Base-by-base conservation (phyloP, 2,113 vertebrate species). In the Acrocephalus arundinaceus region DNA sequence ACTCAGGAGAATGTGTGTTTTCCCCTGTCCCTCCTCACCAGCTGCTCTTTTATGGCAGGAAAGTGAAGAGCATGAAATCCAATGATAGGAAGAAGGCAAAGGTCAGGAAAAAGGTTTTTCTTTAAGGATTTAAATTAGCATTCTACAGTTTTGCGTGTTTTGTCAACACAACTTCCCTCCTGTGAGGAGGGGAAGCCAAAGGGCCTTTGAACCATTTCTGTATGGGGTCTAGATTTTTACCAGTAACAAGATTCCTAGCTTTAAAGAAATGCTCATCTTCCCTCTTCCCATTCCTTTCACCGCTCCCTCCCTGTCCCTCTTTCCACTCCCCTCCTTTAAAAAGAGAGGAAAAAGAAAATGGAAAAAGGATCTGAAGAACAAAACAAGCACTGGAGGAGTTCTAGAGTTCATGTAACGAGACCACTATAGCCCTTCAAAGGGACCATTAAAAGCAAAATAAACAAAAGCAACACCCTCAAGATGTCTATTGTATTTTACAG, bases 51-150 rank as follows among this genome's bases (percentile, higher is more conserved):
- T 92, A 96, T 54, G 70, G 96, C 90, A 95, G 83, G 79, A 78
- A 96, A 95, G 91, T 79, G 91, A 97, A 94, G 68, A 93, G 90
- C 90, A 20, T 96, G 94, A 97, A 97, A 97, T 96, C 65, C 79
- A 96, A 74, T 78, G 92, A 94, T 94, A 97, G 93, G 85, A 95
- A 89, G 57, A 90, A 89, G 94, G 92, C 94, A 96, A 96, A 96
- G 96, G 96, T 95, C 94, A 96, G 82, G 79, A 68, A 94, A 95
- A 96, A 95, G 73, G 73, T 89, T 95, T 94, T 94, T 90, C 88
- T 96, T 94, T 73, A 86, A 95, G 92, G 73, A 94, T 92, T 96
- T 96, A 90, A 94, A 96, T 94, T 90, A 92, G 83, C 10, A 9
- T 92, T 96, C 94, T 94, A 95, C 54, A 95, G 86, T 93, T 95